Evolutionary conservation across 2,888 invertebrate genomes (phyloP).

Genomic region (Gymnoscelis rufifasciata): DNA sequence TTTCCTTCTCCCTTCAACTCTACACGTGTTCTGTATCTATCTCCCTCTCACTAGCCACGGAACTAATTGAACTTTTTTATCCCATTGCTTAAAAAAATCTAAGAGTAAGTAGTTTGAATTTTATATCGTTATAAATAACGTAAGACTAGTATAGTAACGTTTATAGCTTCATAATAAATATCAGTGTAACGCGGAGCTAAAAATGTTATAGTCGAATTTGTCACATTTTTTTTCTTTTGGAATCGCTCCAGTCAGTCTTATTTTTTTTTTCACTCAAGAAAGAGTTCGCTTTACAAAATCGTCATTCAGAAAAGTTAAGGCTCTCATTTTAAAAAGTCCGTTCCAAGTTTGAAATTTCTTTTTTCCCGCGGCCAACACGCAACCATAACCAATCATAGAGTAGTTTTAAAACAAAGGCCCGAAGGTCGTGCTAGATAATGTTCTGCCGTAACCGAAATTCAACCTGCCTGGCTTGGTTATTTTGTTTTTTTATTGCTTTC

Average conservation of each 20-base stretch:
- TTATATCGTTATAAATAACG: conserved; percentile 40
- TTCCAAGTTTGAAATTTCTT: conserved; percentile 4
- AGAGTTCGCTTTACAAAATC: too few species aligned
- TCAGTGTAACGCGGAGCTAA: conserved; percentile 25
- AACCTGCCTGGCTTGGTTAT: conserved; percentile 47
- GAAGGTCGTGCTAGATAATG: conserved; percentile 46
- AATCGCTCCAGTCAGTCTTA: conserved; percentile 16
- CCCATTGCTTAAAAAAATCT: conserved; percentile 53
- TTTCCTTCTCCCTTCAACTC: conserved; percentile 47
- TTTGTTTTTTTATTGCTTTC: conserved; percentile 61
- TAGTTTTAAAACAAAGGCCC: conserved; percentile 37
- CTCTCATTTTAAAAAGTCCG: conserved; percentile 8
- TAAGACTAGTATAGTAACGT: conserved; percentile 31
- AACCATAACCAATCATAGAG: conserved; percentile 22
- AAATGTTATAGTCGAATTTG: conserved; percentile 25
- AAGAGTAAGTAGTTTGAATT: conserved; percentile 35
- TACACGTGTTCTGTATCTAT: conserved; percentile 28
- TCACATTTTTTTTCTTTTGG: conserved; percentile 21
- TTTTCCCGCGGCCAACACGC: conserved; percentile 22
- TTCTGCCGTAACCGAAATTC: conserved; percentile 56
- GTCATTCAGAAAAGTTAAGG: not conserved
- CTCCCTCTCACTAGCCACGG: conserved; percentile 55
- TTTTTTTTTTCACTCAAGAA: too few species aligned
- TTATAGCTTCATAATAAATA: conserved; percentile 29
- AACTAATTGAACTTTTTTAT: conserved; percentile 72